phyloP scores from a whole-genome alignment of 1,140 invertebrate species.

The Penaeus vannamei region DNA sequence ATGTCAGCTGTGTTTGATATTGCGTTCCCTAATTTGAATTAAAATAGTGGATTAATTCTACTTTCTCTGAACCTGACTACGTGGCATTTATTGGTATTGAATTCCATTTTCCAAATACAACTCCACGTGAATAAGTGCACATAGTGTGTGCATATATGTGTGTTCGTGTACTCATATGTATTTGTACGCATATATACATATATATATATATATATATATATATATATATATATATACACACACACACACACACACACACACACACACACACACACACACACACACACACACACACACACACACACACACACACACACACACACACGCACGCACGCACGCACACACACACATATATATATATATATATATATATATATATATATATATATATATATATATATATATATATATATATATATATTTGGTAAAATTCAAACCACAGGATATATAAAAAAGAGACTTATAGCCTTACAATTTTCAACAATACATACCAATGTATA shows the following conservation, averaged over 20 bases:
- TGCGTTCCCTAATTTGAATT: no score
- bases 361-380: not conserved
- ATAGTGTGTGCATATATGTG: no score
- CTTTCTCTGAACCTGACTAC: no score
- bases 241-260: constrained; percentile 19
- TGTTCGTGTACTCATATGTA: no score
- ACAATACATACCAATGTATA: not conserved
- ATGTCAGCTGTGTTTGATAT: no score
- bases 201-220: not conserved
- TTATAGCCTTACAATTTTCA: not conserved
- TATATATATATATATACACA: not conserved
- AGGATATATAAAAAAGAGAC: not conserved
- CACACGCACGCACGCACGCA: not conserved
- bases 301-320: not conserved
- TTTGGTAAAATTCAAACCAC: not conserved
- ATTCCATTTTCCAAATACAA: no score
- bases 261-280: constrained; percentile 5
- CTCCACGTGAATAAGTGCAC: no score
- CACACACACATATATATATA: not conserved
- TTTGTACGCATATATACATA: no score
- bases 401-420: not conserved
- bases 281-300: not conserved
- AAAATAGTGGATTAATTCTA: no score
- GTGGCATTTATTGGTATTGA: no score
- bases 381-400: not conserved